Conservation (phyloP, 2,888 invertebrate genomes). For the Drosophila subsilvestris region DNA sequence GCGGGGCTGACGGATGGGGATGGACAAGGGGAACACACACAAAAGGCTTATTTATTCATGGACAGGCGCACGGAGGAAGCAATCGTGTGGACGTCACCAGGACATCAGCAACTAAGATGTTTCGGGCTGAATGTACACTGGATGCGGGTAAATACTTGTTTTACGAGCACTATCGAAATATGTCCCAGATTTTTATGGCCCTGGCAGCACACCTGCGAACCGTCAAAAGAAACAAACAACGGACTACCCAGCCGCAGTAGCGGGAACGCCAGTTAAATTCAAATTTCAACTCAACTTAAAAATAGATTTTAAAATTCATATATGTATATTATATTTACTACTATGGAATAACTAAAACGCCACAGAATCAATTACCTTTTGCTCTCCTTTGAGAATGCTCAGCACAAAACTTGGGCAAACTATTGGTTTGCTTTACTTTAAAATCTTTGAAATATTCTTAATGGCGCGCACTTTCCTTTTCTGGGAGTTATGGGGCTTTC, state of each 20-base stretch:
- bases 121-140: constrained; percentile 36
- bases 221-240: constrained; percentile 26
- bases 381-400: constrained; percentile 13
- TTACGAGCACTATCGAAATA: constrained; percentile 13
- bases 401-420: constrained; percentile 36
- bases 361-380: constrained; percentile 52
- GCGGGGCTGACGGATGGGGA: background rate
- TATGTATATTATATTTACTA: background rate
- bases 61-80: constrained; percentile 33
- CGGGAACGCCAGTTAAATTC: no score
- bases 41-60: constrained; percentile 70
- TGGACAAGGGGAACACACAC: constrained; percentile 17
- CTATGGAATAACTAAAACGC: background rate
- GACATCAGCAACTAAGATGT: constrained; percentile 28
- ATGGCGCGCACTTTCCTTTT: constrained; percentile 74
- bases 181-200: constrained; percentile 40
- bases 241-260: background rate
- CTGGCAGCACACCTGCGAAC: constrained; percentile 47
- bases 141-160: constrained; percentile 19
- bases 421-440: constrained; percentile 57
- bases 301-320: background rate
- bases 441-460: constrained; percentile 44
- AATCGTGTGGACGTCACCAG: constrained; percentile 49
- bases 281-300: background rate
- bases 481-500: constrained; percentile 32